Conservation (phyloP, 2,113 vertebrate species). For the Paradisaea rubra region DNA sequence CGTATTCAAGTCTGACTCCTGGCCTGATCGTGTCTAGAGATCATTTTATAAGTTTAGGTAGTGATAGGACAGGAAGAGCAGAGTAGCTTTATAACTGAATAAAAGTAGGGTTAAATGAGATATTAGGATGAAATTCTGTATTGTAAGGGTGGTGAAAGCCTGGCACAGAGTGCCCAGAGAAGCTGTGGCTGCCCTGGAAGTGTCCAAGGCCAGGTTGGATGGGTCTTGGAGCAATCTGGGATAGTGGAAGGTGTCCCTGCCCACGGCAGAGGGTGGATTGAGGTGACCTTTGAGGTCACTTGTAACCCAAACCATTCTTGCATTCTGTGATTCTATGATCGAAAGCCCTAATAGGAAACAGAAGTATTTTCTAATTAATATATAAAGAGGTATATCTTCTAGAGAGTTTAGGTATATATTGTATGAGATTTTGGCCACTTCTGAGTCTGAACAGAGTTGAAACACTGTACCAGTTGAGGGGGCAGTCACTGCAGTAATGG, state of each 20-base stretch:
- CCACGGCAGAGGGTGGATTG: background rate
- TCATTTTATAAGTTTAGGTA: background rate
- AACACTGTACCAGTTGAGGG: fast-evolving
- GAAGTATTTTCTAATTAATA: background rate
- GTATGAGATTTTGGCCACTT: background rate
- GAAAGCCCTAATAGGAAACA: background rate
- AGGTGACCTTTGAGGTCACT: too few relatives aligned
- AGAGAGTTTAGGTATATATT: background rate
- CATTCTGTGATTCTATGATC: background rate
- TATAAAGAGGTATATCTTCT: background rate
- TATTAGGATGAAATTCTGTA: background rate
- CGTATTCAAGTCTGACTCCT: background rate
- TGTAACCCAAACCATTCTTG: background rate
- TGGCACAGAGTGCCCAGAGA: background rate
- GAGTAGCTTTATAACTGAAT: background rate
- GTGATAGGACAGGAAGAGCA: background rate
- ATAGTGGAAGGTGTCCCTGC: too few relatives aligned
- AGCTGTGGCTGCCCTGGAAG: background rate
- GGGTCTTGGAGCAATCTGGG: background rate
- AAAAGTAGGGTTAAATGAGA: background rate
- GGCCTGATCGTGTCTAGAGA: background rate
- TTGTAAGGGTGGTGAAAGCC: background rate
- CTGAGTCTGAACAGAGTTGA: background rate
- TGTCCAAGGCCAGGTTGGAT: fast-evolving
- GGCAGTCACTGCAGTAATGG: fast-evolving